Evolutionary conservation across 1,140 invertebrate genomes (phyloP).

Genomic region (Zaprionus tsacasi): DNA sequence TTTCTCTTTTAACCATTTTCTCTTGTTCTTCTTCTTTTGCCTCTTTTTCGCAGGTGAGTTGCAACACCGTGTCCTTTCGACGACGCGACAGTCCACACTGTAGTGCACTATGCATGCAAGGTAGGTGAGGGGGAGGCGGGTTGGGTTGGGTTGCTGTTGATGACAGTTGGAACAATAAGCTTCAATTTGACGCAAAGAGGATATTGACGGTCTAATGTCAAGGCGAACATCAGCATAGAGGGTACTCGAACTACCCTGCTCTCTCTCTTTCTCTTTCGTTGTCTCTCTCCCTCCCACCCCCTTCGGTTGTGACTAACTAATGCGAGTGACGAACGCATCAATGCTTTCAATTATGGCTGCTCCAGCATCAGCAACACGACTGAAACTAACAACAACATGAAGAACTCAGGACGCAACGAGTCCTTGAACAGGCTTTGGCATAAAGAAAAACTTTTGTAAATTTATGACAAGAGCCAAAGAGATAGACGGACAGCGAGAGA

Average conservation of each 20-base stretch:
- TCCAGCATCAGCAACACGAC: background rate
- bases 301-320: conserved; percentile 35
- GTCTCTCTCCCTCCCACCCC: too few relatives aligned
- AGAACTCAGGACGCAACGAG: conserved; percentile 3
- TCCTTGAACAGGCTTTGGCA: conserved; percentile 25
- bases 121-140: conserved; percentile 9
- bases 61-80: conserved; percentile 24
- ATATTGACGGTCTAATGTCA: conserved; percentile 33
- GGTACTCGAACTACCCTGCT: background rate
- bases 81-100: conserved; percentile 8
- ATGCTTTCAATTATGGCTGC: conserved; percentile 67
- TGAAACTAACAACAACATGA: conserved; percentile 11
- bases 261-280: too few relatives aligned
- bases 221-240: conserved; percentile 7
- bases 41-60: conserved; percentile 71
- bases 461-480: conserved; percentile 38
- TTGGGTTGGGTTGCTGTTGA: conserved; percentile 7
- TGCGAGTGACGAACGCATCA: conserved; percentile 46
- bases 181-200: conserved; percentile 49
- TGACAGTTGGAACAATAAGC: conserved; percentile 55
- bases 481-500: background rate
- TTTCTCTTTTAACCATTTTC: conserved; percentile 8
- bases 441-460: conserved; percentile 34
- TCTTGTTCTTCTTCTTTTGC: conserved; percentile 41
- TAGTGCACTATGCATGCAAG: conserved; percentile 43